Percentiles rank a stretch among this genome's conserved stretches.
phyloP scores from a whole-genome alignment of 2,113 vertebrate species.

The Ammodytes marinus region DNA sequence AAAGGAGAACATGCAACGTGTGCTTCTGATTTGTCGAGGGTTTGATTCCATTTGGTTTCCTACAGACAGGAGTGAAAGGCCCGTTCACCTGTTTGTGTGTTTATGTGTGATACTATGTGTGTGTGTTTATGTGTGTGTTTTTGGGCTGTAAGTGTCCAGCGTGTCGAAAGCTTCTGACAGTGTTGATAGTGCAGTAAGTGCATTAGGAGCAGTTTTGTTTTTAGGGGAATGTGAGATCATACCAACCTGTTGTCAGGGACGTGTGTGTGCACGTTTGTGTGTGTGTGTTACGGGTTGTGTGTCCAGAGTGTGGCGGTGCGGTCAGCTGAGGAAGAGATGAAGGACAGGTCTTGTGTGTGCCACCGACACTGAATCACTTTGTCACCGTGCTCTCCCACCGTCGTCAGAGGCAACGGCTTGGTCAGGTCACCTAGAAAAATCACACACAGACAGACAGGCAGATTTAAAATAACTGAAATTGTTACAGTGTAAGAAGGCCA shows the following conservation, averaged over 20 bases:
- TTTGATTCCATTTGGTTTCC: conserved; percentile 44
- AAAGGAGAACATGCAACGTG: conserved; percentile 52
- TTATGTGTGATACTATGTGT: neutral
- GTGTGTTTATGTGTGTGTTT: neutral
- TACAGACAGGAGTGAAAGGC: conserved; percentile 36
- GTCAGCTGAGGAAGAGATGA: conserved; percentile 98
- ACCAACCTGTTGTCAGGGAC: conserved; percentile 43
- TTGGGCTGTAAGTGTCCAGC: neutral
- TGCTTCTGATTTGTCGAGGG: conserved; percentile 54
- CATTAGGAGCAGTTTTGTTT: conserved; percentile 35
- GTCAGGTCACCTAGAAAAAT: conserved; percentile 86
- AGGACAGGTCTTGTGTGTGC: conserved; percentile 97
- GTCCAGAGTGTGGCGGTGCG: conserved; percentile 99
- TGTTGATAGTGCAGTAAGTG: conserved; percentile 36
- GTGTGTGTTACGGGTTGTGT: conserved; percentile 88
- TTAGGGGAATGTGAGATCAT: conserved; percentile 25
- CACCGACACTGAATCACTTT: conserved; percentile 99
- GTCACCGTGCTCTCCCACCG: conserved; percentile 95
- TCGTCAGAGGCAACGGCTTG: conserved; percentile 93
- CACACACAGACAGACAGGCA: conserved; percentile 17
- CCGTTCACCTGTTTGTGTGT: conserved; percentile 33
- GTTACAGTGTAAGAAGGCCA: too few relatives aligned
- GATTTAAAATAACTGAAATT: neutral
- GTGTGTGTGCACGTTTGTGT: conserved; percentile 30
- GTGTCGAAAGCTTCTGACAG: conserved; percentile 2